Conservation (phyloP, 1,140 invertebrate genomes). For the Megalopta genalis region DNA sequence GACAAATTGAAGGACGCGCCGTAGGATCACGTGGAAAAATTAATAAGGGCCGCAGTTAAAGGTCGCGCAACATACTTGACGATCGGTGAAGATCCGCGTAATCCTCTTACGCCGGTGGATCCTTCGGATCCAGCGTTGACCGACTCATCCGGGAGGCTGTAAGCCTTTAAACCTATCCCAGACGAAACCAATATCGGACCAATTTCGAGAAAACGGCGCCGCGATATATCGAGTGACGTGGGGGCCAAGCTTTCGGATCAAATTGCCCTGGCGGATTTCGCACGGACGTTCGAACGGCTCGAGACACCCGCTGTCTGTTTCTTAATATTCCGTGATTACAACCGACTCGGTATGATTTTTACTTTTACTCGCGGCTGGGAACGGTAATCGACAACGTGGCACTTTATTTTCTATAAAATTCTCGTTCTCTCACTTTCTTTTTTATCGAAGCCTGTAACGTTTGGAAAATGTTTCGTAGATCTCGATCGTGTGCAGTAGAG, state of each 20-base stretch:
- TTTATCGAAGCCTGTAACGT: no score
- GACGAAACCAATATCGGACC: constrained; percentile 59
- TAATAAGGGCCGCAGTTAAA: constrained; percentile 53
- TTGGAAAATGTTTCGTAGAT: no score
- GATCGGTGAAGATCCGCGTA: constrained; percentile 53
- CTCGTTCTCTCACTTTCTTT: no score
- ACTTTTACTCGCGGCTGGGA: no score
- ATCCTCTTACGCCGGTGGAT: constrained; percentile 61
- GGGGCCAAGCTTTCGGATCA: constrained; percentile 2
- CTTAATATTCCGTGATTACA: not conserved
- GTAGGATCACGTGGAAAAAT: constrained; percentile 57
- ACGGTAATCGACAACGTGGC: no score
- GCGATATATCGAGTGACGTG: constrained; percentile 23
- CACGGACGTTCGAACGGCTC: no score
- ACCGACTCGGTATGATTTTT: no score
- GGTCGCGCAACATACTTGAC: constrained; percentile 53
- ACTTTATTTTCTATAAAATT: no score
- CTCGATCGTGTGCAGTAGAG: no score
- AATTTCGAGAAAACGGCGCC: constrained; percentile 61
- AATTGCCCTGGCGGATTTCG: not conserved
- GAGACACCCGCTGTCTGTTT: not conserved
- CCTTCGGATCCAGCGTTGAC: constrained; percentile 49
- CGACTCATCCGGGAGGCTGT: constrained; percentile 55
- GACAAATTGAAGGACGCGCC: constrained; percentile 47
- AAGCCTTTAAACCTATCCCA: constrained; percentile 65